Conservation (phyloP, 2,797 vertebrate genomes). For the Hozukius guyotensis region DNA sequence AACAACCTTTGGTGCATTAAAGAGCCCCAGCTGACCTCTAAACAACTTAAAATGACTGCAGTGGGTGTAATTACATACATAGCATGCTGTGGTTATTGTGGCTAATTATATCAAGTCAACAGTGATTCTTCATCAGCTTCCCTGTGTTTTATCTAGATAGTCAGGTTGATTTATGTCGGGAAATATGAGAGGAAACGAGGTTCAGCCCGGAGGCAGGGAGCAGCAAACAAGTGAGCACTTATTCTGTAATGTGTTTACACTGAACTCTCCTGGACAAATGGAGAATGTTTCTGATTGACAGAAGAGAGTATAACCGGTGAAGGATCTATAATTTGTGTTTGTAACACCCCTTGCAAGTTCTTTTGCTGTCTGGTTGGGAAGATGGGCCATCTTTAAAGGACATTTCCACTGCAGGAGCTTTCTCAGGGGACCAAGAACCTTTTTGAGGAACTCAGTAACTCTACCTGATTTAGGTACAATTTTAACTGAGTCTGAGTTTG, state of each 20-base stretch:
- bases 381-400: neutral
- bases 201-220: neutral
- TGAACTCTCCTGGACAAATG: neutral
- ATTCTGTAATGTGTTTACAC: neutral
- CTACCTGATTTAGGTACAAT: neutral
- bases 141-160: constrained; percentile 29
- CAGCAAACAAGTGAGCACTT: neutral
- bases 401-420: neutral
- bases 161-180: constrained; percentile 30
- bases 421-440: neutral
- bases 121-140: constrained; percentile 29
- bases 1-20: constrained; percentile 37
- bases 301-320: neutral
- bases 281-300: neutral
- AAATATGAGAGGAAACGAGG: constrained; percentile 28
- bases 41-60: constrained; percentile 7
- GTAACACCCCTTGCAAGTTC: neutral
- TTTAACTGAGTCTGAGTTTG: neutral
- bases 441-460: neutral
- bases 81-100: constrained; percentile 26
- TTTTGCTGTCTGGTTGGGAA: neutral
- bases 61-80: constrained; percentile 17
- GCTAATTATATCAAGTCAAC: constrained; percentile 47
- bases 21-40: constrained; percentile 46
- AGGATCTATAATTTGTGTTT: neutral